A percentile compares a stretch with the other conserved stretches of the same genome.
These are phyloP conservation scores for Maniola jurtina DNA, from an alignment of 1,140 invertebrate species.

Conservation along the genomic window DNA sequence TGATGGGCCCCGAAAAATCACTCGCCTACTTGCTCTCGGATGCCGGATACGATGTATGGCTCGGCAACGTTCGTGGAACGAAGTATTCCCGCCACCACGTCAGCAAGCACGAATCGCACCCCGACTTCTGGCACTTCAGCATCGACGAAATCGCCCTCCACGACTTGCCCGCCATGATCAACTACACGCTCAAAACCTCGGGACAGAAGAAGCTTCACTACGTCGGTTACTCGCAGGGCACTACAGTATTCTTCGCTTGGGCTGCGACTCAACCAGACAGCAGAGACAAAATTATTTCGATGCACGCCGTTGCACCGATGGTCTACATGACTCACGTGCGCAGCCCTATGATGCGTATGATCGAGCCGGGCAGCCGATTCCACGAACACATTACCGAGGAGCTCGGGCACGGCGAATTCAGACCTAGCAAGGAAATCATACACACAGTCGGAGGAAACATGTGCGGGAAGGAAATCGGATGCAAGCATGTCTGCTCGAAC, in stretches of 20 bases:
- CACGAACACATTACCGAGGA: slow-evolving; percentile 79
- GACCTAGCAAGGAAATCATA: slow-evolving; percentile 77
- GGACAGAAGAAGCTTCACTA: slow-evolving; percentile 80
- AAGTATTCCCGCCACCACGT: slow-evolving; percentile 82
- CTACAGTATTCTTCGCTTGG: slow-evolving; percentile 76
- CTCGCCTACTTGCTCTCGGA: slow-evolving; percentile 76
- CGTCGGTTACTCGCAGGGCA: slow-evolving; percentile 81
- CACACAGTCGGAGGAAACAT: slow-evolving; percentile 74
- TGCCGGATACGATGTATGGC: slow-evolving; percentile 86
- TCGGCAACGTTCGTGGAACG: slow-evolving; percentile 87
- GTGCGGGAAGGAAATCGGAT: slow-evolving; percentile 75
- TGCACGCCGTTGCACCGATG: slow-evolving; percentile 84
- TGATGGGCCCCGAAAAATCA: slow-evolving; percentile 77
- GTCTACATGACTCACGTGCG: slow-evolving; percentile 81
- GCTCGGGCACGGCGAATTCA: slow-evolving; percentile 79
- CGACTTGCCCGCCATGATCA: slow-evolving; percentile 88
- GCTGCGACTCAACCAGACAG: slow-evolving; percentile 81
- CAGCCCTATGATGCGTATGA: slow-evolving; percentile 78
- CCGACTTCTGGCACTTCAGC: slow-evolving; percentile 78
- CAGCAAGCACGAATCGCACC: slow-evolving; percentile 65
- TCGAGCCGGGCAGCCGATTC: slow-evolving; percentile 77
- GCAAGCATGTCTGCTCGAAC: slow-evolving; percentile 80
- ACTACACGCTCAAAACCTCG: slow-evolving; percentile 81
- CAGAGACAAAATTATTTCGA: slow-evolving; percentile 81
- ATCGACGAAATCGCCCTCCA: slow-evolving; percentile 87